phyloP scores from a whole-genome alignment of 2,888 invertebrate species.

The Clusia tigrina region DNA sequence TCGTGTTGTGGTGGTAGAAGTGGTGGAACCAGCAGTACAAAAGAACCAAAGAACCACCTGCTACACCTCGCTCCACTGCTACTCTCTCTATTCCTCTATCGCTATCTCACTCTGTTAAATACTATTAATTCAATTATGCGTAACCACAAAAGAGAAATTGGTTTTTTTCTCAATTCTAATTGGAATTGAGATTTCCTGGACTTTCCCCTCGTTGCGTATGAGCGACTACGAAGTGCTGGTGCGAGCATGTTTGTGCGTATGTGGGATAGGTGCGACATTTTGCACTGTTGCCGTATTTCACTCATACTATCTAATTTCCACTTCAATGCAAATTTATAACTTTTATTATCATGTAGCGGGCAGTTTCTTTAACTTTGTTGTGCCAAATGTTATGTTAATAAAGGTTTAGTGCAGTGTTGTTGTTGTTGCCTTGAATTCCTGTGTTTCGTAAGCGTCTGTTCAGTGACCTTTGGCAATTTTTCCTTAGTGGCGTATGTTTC shows the following conservation, averaged over 20 bases:
- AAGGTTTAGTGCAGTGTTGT: not conserved
- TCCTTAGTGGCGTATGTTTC: not conserved
- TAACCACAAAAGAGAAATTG: not conserved
- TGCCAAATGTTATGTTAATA: not conserved
- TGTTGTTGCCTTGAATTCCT: not conserved
- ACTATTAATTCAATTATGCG: not conserved
- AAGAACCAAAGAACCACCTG: no score
- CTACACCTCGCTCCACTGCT: no score
- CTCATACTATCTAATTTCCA: slow-evolving; percentile 21
- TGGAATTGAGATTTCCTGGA: not conserved
- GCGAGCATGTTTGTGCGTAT: not conserved
- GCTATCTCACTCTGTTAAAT: no score
- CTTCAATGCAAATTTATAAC: not conserved
- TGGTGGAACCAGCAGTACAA: no score
- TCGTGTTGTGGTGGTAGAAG: no score
- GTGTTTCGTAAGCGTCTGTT: slow-evolving; percentile 37
- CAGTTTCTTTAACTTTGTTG: no score
- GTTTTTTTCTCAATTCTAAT: not conserved
- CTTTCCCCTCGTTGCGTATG: not conserved
- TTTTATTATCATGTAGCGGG: not conserved
- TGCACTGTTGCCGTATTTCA: slow-evolving; percentile 52
- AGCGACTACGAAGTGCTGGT: not conserved
- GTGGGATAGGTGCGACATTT: not conserved
- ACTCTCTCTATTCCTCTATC: no score
- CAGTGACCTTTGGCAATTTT: slow-evolving; percentile 55